Percentiles rank a stretch among this genome's conserved stretches.
Conservation (phyloP, 2,113 vertebrate genomes). For the Rhinolophus ferrumequinum region DNA sequence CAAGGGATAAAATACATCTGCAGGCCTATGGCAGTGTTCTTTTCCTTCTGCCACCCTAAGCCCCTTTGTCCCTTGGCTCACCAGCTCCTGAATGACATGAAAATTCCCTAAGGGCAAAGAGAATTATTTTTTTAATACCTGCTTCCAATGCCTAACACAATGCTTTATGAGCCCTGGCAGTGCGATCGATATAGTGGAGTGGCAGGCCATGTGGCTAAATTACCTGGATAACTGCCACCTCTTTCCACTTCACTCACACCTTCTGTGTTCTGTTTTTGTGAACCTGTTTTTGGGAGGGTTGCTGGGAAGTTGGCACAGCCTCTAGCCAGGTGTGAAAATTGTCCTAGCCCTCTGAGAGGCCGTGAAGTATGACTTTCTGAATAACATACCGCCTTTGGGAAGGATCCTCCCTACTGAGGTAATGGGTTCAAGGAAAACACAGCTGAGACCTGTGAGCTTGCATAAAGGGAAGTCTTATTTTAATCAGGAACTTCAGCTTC, state of each 20-base stretch:
- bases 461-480: neutral
- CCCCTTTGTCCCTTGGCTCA: constrained; percentile 46
- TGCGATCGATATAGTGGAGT: neutral
- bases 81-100: constrained; percentile 52
- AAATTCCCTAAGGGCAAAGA: constrained; percentile 46
- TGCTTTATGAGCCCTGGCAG: constrained; percentile 66
- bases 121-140: constrained; percentile 50
- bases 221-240: constrained; percentile 55
- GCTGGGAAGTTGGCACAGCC: neutral
- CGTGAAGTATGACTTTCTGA: neutral
- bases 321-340: constrained; percentile 47
- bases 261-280: neutral
- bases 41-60: neutral
- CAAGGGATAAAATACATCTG: neutral
- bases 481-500: neutral
- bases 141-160: neutral
- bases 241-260: neutral
- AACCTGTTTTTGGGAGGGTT: neutral
- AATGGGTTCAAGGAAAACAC: constrained; percentile 56
- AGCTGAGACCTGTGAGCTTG: constrained; percentile 14
- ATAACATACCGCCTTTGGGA: neutral
- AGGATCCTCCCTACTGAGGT: neutral
- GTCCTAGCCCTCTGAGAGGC: neutral
- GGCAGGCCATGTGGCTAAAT: constrained; percentile 4
- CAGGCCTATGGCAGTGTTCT: neutral